phyloP scores from a whole-genome alignment of 2,888 invertebrate genomes.

The Zeuzera pyrina region DNA sequence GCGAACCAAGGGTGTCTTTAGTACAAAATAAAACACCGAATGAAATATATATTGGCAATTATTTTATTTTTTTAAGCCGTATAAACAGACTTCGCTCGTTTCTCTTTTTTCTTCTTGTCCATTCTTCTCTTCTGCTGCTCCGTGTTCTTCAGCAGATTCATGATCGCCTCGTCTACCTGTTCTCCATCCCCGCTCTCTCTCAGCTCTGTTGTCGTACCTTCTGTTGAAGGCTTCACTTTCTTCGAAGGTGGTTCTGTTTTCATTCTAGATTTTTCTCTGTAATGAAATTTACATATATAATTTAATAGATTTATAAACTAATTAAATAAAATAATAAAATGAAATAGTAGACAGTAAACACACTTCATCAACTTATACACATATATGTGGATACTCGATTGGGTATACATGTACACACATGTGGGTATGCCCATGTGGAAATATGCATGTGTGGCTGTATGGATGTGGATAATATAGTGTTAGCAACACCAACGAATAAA shows the following conservation, averaged over 20 bases:
- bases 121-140: constrained; percentile 53
- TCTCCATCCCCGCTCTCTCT: constrained; percentile 19
- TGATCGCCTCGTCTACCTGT: constrained; percentile 43
- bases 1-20: too few species aligned
- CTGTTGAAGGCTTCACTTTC: constrained; percentile 37
- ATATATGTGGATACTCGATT: too few species aligned
- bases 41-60: not conserved
- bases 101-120: constrained; percentile 49
- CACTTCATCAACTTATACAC: too few species aligned
- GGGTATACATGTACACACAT: too few species aligned
- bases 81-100: constrained; percentile 58
- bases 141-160: constrained; percentile 51
- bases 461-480: not conserved
- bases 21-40: not conserved
- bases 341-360: too few species aligned
- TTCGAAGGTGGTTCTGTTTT: constrained; percentile 21
- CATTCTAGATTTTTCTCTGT: constrained; percentile 33
- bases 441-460: not conserved
- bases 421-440: too few species aligned
- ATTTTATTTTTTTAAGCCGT: constrained; percentile 42
- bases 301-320: not conserved
- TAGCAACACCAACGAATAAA: too few species aligned
- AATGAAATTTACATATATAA: constrained; percentile 7
- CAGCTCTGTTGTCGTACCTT: constrained; percentile 30
- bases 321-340: too few species aligned